Conservation (phyloP, 2,888 invertebrate species). For the Coleophora flavipennella region DNA sequence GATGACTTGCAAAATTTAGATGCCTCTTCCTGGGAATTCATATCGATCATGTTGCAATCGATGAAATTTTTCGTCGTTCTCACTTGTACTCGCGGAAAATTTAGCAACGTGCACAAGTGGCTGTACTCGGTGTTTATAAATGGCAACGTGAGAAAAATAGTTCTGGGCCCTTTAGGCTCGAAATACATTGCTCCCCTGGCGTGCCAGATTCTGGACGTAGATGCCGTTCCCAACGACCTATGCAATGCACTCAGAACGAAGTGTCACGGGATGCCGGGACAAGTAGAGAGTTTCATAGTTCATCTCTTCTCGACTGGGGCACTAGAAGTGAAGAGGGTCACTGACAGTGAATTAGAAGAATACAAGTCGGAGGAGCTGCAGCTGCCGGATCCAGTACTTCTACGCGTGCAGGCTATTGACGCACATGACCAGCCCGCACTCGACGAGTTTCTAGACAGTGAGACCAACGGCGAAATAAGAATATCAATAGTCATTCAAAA, state of each 20-base stretch:
- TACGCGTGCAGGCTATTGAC: constrained; percentile 49
- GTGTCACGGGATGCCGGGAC: constrained; percentile 66
- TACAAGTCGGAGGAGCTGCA: constrained; percentile 39
- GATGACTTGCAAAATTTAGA: constrained; percentile 69
- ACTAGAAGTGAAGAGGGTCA: constrained; percentile 42
- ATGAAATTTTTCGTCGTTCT: constrained; percentile 46
- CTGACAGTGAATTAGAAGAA: constrained; percentile 29
- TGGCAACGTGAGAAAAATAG: constrained; percentile 48
- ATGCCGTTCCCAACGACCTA: constrained; percentile 67
- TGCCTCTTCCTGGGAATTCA: constrained; percentile 51
- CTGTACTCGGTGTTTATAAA: constrained; percentile 54
- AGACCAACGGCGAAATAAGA: constrained; percentile 31
- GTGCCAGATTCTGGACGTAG: constrained; percentile 74
- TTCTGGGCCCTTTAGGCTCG: constrained; percentile 47
- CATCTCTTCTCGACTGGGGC: constrained; percentile 63
- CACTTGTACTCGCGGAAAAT: constrained; percentile 50
- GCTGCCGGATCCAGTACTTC: constrained; percentile 39
- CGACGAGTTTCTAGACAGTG: constrained; percentile 34
- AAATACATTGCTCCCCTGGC: constrained; percentile 62
- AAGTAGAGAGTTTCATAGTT: constrained; percentile 64
- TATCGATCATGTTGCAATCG: constrained; percentile 41
- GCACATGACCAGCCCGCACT: constrained; percentile 35
- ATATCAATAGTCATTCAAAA: constrained; percentile 48
- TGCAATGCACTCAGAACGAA: constrained; percentile 53
- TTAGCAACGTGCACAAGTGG: constrained; percentile 45